Evolutionary conservation across 1,140 invertebrate species (phyloP), one percentile per base, ranked within the genome.

Genomic region (Lepidurus couesii): DNA sequence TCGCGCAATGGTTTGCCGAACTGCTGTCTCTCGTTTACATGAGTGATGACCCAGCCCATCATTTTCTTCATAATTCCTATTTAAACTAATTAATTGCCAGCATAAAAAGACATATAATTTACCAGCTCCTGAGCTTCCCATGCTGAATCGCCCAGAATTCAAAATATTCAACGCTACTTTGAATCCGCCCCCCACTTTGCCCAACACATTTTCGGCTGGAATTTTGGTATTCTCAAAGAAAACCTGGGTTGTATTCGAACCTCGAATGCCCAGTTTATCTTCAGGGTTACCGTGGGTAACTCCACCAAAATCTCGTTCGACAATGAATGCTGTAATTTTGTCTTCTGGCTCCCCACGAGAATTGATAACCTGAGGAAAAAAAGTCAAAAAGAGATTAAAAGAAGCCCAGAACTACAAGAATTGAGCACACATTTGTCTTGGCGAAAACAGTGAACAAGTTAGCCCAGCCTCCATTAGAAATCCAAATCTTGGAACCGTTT

Each of bases 371-470:
- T 74, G 8, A 5, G 47, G 73, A 9, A 42, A 78, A 42, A 44
- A 47, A 74, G 34, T 24, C 24, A 16, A 75, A 45, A 5, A 0
- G 1, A 79, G 42, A 77, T 24, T 24, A 65, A 65, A 65, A 65
- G 6, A 65, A 65, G 13, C 16, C 1, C 34, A 3, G 34, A 4
- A 34, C 34, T 3, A 3, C 34, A 78, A 24, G 34, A 73, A n/a
- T 34, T 34, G 26, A 34, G 77, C 75, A 73, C 74, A 83, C 81
- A 53, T 80, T 80, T 43, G 85, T 85, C 84, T 89, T 87, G 44
- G 91, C 91, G 86, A 92, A 92, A 6, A 92, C 91, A 10, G 91
- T 92, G 81, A 92, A 91, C 16, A 92, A 84, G 75, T 92, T 89
- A 43, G 91, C 90, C 76, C 90, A 84, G 10, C 91, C 90, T 76